These are phyloP conservation scores for Andrena dorsata DNA, from an alignment of 2,888 invertebrate species.

Conservation along the genomic window DNA sequence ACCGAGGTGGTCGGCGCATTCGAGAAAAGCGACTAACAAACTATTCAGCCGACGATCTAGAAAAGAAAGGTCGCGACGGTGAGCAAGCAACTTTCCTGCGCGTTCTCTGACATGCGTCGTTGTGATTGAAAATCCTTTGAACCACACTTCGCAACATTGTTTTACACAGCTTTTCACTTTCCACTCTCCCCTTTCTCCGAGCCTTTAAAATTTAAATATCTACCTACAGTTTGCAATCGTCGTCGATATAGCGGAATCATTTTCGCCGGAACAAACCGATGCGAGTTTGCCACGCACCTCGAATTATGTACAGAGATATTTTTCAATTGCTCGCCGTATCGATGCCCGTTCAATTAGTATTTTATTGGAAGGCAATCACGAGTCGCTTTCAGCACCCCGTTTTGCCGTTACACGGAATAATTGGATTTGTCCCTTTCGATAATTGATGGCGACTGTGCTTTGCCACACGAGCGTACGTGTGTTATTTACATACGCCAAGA, in stretches of 20 bases:
- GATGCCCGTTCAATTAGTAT: constrained; percentile 63
- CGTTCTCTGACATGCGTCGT: background rate
- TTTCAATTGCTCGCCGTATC: constrained; percentile 16
- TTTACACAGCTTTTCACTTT: too few relatives aligned
- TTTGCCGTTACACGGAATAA: constrained; percentile 61
- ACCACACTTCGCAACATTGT: background rate
- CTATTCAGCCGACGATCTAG: constrained; percentile 63
- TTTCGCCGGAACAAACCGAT: background rate
- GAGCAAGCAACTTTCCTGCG: constrained; percentile 16
- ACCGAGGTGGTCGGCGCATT: constrained; percentile 4
- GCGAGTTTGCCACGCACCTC: background rate
- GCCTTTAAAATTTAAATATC: too few relatives aligned
- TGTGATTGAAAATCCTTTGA: background rate
- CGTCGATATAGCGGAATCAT: background rate
- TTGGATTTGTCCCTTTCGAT: constrained; percentile 70
- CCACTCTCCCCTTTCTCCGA: background rate
- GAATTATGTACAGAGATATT: constrained; percentile 12
- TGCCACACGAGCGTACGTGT: constrained; percentile 14
- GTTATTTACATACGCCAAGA: too few relatives aligned
- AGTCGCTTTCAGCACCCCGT: constrained; percentile 58
- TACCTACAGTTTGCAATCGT: background rate
- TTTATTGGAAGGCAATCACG: constrained; percentile 69
- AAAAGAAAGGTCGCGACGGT: constrained; percentile 9
- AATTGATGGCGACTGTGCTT: constrained; percentile 65
- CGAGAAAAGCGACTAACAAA: constrained; percentile 67